Evolutionary conservation across 92 coral and sea anemone genomes (phyloP), one percentile per base, ranked within the genome.

Genomic region (Bergia puertoricense): DNA sequence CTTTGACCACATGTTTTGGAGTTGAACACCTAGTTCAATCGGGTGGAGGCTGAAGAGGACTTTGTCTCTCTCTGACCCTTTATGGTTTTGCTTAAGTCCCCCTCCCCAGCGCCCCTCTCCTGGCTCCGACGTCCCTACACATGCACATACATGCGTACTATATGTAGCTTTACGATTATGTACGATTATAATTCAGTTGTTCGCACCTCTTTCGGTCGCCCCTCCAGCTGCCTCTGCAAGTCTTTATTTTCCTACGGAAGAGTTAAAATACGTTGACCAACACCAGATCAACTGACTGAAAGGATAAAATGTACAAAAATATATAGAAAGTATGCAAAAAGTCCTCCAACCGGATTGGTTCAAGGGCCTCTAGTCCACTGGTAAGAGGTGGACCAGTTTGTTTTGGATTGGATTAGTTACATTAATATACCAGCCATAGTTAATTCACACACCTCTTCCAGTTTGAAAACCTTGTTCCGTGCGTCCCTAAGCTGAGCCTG

Each of bases 401-500:
- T 54, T 54, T 9, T 10, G 9, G 59, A 10, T 54, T 54, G 14
- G 59, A 13, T 13, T 54, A 8, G 59, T 10, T 54, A 10, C 59
- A 54, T 54, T 16, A 54, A 54, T 10, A 16, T 54, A 16, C 13
- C 0, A 54, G 59, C 13, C 14, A 54, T 2, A 48, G 0, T 8
- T 30, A 44, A 36, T 69, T 7, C 48, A 84, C 74, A 30, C 44
- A 93, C 98, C 89, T 94, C 93, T 82, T 95, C 98, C 7, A 92
- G 71, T 72, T 86, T 93, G 39, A 84, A 42, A 38, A 90, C 86
- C 80, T 88, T 86, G 48, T 90, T 91, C 62, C 93, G 89, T 45
- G 94, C 92, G 80, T 95, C 98, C 65, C 96, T 89, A 22, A 95
- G 68, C 85, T 95, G 96, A 81, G 97, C 97, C 91, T 94, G 93